These are phyloP conservation scores for Acanthurus leucopareius DNA, from an alignment of 2,797 vertebrate species.

Conservation along the genomic window DNA sequence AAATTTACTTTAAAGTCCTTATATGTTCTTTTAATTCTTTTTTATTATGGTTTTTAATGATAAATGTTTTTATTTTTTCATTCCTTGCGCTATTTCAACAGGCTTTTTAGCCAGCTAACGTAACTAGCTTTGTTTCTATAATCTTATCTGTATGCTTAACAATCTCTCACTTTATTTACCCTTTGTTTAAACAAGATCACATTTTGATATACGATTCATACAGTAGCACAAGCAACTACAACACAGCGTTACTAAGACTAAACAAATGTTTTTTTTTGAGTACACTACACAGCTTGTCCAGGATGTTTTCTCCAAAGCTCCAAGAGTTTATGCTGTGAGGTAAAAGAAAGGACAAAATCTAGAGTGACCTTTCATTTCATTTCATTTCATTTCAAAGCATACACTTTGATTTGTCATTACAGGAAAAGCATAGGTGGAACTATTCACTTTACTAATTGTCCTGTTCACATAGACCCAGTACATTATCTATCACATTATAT, in stretches of 20 bases:
- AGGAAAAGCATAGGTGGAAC: neutral
- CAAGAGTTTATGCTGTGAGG: neutral
- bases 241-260: neutral
- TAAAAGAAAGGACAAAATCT: neutral
- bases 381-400: too few relatives aligned
- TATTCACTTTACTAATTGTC: neutral
- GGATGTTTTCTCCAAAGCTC: neutral
- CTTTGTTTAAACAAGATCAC: too few relatives aligned
- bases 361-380: neutral
- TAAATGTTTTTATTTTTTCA: neutral
- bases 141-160: too few relatives aligned
- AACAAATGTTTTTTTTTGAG: neutral
- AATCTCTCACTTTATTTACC: too few relatives aligned
- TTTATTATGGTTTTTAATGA: too few relatives aligned
- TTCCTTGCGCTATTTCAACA: neutral
- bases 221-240: too few relatives aligned
- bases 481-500: too few relatives aligned
- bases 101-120: too few relatives aligned
- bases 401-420: neutral
- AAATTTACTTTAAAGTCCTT: neutral
- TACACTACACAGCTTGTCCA: neutral
- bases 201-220: too few relatives aligned
- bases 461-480: neutral
- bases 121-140: too few relatives aligned
- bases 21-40: neutral